Percentiles rank a stretch among this genome's conserved stretches.
Evolutionary conservation across 1,140 invertebrate species (phyloP).

Genomic region (Platyura marginata): DNA sequence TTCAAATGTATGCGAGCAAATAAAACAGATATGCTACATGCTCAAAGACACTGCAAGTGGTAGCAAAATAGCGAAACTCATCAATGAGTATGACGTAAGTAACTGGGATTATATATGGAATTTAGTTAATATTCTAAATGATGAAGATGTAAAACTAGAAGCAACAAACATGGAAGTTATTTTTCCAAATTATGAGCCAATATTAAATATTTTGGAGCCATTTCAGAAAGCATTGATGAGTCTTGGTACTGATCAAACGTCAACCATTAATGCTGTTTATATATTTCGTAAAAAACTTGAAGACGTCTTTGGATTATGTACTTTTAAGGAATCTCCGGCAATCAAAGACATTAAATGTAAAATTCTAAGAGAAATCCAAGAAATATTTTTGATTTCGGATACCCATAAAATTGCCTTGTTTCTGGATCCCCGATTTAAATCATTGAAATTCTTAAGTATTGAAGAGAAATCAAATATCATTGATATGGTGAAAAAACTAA

Average conservation of each 20-base stretch:
- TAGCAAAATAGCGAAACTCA: too few species aligned
- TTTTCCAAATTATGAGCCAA: background rate
- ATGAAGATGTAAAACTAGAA: background rate
- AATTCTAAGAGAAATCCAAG: background rate
- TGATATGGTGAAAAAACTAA: background rate
- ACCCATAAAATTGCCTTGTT: background rate
- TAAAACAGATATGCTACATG: too few species aligned
- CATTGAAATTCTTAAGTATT: background rate
- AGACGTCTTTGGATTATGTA: background rate
- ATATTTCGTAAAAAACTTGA: background rate
- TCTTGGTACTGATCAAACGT: background rate
- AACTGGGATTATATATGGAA: background rate
- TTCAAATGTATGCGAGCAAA: too few species aligned
- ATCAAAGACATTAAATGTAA: background rate
- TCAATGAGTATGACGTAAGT: background rate
- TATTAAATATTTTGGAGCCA: background rate
- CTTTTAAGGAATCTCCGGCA: background rate
- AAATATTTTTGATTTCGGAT: background rate
- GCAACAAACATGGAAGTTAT: background rate
- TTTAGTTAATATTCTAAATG: background rate
- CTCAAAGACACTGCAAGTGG: too few species aligned
- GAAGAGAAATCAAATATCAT: background rate
- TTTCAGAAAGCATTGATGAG: background rate
- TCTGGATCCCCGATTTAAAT: conserved; percentile 1
- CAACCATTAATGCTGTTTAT: conserved; percentile 1